Percentiles rank a stretch among this genome's conserved stretches.
These are phyloP conservation scores for Myotis planiceps DNA, from an alignment of 2,797 vertebrate species.

Conservation along the genomic window DNA sequence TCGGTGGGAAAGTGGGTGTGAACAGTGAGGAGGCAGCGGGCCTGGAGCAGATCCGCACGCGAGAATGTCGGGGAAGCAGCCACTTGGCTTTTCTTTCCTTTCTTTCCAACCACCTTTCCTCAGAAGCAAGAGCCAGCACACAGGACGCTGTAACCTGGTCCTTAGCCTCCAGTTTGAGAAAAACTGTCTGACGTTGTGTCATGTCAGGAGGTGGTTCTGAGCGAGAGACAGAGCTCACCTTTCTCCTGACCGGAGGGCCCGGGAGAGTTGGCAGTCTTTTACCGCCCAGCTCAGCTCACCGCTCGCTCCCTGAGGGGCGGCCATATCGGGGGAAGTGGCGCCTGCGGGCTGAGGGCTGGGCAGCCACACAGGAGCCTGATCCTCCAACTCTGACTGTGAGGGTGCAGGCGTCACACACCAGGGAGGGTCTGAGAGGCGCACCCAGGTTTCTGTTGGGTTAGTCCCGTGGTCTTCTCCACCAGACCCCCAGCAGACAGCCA, in stretches of 20 bases:
- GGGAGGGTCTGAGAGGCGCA: neutral
- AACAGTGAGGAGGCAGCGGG: neutral
- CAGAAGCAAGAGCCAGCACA: neutral
- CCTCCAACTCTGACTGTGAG: neutral
- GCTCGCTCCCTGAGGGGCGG: rapidly evolving
- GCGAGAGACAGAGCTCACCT: neutral
- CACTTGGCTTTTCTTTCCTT: neutral
- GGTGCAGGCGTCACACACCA: neutral
- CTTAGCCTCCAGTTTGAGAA: neutral
- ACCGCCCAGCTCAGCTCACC: neutral
- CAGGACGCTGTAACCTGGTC: neutral
- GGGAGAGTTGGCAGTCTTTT: rapidly evolving
- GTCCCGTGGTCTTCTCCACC: too few relatives aligned
- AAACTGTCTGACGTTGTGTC: neutral
- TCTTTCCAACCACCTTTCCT: neutral
- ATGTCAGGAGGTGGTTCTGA: neutral
- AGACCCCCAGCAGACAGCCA: neutral
- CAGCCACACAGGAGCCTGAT: neutral
- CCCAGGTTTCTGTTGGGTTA: neutral
- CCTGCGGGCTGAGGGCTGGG: neutral
- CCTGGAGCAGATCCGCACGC: rapidly evolving
- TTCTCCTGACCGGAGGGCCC: neutral
- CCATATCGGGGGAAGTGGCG: rapidly evolving
- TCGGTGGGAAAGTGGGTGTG: neutral
- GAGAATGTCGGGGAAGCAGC: neutral